These are phyloP conservation scores for Eupsilia transversa DNA, from an alignment of 2,888 invertebrate genomes.

Conservation along the genomic window DNA sequence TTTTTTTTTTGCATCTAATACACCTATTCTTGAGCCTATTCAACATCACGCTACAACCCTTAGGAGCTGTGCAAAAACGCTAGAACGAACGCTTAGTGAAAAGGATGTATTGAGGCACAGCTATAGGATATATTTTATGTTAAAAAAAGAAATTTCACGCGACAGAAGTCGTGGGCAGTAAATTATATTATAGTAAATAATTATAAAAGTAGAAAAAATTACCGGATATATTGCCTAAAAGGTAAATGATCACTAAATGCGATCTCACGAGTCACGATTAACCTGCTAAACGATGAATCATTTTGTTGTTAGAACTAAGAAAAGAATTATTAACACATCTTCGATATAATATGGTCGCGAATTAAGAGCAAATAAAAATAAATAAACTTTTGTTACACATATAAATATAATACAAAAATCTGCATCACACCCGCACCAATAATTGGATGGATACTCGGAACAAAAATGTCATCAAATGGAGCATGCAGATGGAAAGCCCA, in stretches of 20 bases:
- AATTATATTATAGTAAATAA: too few relatives aligned
- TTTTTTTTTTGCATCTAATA: too few relatives aligned
- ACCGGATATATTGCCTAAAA: background rate
- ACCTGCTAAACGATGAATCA: constrained; percentile 36
- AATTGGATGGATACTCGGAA: background rate
- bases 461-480: background rate
- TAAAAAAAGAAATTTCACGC: too few relatives aligned
- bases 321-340: constrained; percentile 29
- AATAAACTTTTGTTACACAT: background rate
- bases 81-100: too few relatives aligned
- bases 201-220: background rate
- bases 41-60: too few relatives aligned
- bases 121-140: too few relatives aligned
- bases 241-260: constrained; percentile 22
- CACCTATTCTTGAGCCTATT: too few relatives aligned
- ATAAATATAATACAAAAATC: background rate
- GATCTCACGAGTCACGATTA: constrained; percentile 19
- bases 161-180: too few relatives aligned
- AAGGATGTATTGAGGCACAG: too few relatives aligned
- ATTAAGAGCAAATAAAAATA: constrained; percentile 13
- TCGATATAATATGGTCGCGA: constrained; percentile 4
- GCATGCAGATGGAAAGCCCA: background rate
- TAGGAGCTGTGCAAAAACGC: too few relatives aligned
- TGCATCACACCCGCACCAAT: background rate
- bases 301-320: constrained; percentile 17